phyloP scores from a whole-genome alignment of 1,140 invertebrate genomes.

The Tetragonula clypearis region DNA sequence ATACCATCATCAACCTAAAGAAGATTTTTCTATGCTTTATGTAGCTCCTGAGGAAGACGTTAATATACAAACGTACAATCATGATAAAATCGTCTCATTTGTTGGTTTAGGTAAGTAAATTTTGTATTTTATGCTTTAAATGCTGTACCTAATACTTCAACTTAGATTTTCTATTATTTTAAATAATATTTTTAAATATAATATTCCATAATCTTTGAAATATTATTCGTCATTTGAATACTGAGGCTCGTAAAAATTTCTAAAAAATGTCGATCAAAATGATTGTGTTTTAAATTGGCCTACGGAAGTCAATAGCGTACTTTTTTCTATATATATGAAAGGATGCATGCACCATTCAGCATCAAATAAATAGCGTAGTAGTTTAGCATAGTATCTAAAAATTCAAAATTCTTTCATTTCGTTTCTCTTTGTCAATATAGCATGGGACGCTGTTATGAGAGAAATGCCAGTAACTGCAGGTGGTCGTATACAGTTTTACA shows the following conservation, averaged over 20 bases:
- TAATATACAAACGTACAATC: conserved; percentile 80
- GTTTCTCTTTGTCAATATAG: conserved; percentile 62
- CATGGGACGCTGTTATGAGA: conserved; percentile 78
- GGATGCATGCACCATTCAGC: neutral
- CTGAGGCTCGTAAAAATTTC: neutral
- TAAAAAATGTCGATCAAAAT: neutral
- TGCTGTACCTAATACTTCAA: too few relatives aligned
- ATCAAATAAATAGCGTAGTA: too few relatives aligned
- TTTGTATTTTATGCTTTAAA: neutral
- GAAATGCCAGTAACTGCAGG: conserved; percentile 73
- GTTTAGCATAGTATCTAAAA: neutral
- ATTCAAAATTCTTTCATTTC: neutral
- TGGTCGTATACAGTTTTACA: conserved; percentile 78
- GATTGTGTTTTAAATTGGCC: neutral
- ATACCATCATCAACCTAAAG: conserved; percentile 72
- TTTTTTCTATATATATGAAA: neutral
- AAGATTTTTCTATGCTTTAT: conserved; percentile 78
- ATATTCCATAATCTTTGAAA: neutral
- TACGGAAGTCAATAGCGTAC: neutral
- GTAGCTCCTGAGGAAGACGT: conserved; percentile 81
- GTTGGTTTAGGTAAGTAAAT: conserved; percentile 83
- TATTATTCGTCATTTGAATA: neutral
- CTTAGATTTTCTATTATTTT: too few relatives aligned
- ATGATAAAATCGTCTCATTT: conserved; percentile 86
- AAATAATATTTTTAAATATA: too few relatives aligned